phyloP scores from a whole-genome alignment of 2,888 invertebrate genomes.

The Rosalia funebris region DNA sequence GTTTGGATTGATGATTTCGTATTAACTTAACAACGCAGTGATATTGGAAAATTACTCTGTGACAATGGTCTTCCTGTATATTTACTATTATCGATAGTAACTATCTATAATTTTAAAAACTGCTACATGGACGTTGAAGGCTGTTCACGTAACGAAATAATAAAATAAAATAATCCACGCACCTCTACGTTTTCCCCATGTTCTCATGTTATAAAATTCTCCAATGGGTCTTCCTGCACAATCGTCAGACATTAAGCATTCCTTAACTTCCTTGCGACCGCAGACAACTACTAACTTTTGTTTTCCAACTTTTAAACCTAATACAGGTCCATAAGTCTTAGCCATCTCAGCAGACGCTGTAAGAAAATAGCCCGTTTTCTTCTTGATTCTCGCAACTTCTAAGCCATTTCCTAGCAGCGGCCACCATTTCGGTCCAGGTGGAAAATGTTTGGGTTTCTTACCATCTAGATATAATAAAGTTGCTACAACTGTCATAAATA shows the following conservation, averaged over 20 bases:
- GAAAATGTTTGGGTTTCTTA: conserved; percentile 80
- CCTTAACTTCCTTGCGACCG: conserved; percentile 73
- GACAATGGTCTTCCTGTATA: too few relatives aligned
- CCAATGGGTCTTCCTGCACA: conserved; percentile 83
- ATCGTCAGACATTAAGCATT: conserved; percentile 80
- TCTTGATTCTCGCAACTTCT: conserved; percentile 72
- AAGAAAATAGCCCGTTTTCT: conserved; percentile 73
- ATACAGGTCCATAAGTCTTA: conserved; percentile 69
- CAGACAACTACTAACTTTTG: conserved; percentile 80
- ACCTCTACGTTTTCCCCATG: conserved; percentile 79
- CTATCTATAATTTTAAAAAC: too few relatives aligned
- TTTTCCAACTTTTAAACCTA: conserved; percentile 81
- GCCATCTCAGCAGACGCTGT: conserved; percentile 74
- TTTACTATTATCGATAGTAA: too few relatives aligned
- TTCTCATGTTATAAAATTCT: conserved; percentile 79
- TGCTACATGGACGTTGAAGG: too few relatives aligned
- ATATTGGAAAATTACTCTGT: too few relatives aligned
- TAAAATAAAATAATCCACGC: conserved; percentile 6
- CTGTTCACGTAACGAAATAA: background rate
- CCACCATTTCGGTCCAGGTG: conserved; percentile 84
- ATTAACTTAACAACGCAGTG: too few relatives aligned
- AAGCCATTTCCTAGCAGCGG: conserved; percentile 81
- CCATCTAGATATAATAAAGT: conserved; percentile 74
- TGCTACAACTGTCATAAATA: conserved; percentile 68
- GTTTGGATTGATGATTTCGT: too few relatives aligned